Base-by-base conservation (phyloP, 2,888 invertebrate genomes). In the Phengaris alcon region DNA sequence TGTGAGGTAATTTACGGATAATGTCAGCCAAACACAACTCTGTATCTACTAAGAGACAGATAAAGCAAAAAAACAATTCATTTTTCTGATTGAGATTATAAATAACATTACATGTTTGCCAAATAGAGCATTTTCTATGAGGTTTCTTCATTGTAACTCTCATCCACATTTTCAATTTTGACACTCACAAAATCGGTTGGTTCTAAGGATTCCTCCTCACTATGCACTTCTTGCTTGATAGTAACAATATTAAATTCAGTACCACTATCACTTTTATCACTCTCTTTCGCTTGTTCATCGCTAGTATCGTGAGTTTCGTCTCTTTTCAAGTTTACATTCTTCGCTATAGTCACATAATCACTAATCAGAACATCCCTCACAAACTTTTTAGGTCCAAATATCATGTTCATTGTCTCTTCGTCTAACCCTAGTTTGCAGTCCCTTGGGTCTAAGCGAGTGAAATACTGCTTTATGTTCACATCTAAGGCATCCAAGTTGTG, bases 131-230 rank as follows among this genome's bases (percentile, higher is more conserved):
- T 35, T 68, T 44, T 68, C 12, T 35, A 72, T 48, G 35, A 8
- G 4, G 54, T 13, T 64, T 44, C 64, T 64, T 64, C 64, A 44
- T 12, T 35, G 64, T 44, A 64, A 64, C 13, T 64, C 13, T 82
- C 85, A 35, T 90, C 90, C 48, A 88, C 75, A 3, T 87, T 88
- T 77, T 93, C 93, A 81, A 93, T 90, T 79, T 93, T 93, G 35
- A 93, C 88, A 75, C 88, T 90, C 0, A 93, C 93, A 83, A 93
- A 93, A 77, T 91, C 91, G 0, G 93, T 91, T 0, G 93, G 91
- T 77, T 91, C 90, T 76, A 91, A 77, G 46, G 87, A 89, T 1
- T 81, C 77, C 7, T 84, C 83, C 4, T 75, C 77, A 59, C 77
- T 78, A 2, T 76, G 74, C 8, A 76, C 76, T 64, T 80, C 77